Percentiles rank a stretch among this genome's conserved stretches.
Conservation (phyloP, 2,113 vertebrate genomes). For the Ciconia stormi region DNA sequence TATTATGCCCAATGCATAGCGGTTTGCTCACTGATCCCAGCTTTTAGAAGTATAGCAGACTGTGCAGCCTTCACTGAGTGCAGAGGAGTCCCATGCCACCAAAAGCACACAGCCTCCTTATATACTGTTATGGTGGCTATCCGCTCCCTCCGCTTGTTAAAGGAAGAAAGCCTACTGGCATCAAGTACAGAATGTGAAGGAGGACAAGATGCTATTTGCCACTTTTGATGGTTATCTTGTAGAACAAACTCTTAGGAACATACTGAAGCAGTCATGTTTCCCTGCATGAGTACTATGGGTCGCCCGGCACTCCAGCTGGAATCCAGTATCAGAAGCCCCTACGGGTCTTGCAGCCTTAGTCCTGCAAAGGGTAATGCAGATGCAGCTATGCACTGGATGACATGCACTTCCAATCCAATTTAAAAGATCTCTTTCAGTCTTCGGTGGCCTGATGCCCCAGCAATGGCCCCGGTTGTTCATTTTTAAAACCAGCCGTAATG, state of each 20-base stretch:
- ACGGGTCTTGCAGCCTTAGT: background rate
- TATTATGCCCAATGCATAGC: background rate
- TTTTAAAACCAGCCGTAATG: background rate
- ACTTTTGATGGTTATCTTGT: background rate
- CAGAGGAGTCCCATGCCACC: background rate
- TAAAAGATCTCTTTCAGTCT: background rate
- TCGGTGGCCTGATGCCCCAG: background rate
- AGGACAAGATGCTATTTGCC: background rate
- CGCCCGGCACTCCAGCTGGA: background rate
- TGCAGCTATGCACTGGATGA: background rate
- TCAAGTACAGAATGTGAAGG: background rate
- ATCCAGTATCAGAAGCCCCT: background rate
- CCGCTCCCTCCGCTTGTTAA: background rate
- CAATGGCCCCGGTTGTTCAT: background rate
- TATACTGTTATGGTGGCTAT: accelerated
- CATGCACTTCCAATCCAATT: background rate
- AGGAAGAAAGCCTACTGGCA: background rate
- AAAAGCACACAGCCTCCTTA: background rate
- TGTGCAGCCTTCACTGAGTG: background rate
- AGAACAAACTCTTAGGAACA: background rate
- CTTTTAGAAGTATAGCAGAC: background rate
- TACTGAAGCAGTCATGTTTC: background rate
- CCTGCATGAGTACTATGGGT: accelerated
- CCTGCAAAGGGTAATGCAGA: background rate
- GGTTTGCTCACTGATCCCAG: background rate